These are phyloP conservation scores for Poeciliopsis prolifica DNA, from an alignment of 2,113 vertebrate species.

Conservation along the genomic window DNA sequence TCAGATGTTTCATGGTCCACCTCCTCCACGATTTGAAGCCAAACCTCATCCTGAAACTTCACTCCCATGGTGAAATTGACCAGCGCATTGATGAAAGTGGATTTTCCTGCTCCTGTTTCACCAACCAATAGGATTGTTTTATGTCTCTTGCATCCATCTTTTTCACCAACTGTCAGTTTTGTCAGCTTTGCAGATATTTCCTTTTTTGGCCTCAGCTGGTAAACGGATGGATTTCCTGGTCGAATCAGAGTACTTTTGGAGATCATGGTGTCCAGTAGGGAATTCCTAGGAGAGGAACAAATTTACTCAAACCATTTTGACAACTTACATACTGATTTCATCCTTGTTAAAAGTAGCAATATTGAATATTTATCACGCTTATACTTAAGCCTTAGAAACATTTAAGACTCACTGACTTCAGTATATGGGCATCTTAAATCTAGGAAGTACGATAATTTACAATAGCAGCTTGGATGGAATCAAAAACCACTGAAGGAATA, in stretches of 20 bases:
- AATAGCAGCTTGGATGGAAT: background rate
- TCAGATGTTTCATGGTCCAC: constrained; percentile 18
- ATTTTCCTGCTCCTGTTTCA: constrained; percentile 16
- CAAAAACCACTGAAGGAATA: background rate
- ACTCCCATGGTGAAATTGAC: constrained; percentile 16
- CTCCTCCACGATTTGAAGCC: constrained; percentile 16
- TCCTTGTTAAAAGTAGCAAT: background rate
- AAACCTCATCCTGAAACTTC: constrained; percentile 16
- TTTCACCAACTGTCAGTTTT: constrained; percentile 17
- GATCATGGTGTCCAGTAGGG: background rate
- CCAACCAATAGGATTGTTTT: constrained; percentile 34
- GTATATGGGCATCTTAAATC: background rate
- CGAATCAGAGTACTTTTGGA: background rate
- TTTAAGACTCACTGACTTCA: too few species aligned
- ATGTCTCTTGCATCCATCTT: background rate
- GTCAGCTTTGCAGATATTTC: background rate
- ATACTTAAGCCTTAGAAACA: background rate
- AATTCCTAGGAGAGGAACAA: background rate
- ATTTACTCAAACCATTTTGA: background rate
- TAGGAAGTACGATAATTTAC: background rate
- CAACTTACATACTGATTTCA: background rate
- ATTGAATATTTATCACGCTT: background rate
- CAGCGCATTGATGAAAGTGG: background rate
- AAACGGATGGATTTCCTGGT: background rate
- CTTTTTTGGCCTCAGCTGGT: background rate